Conservation (phyloP, 2,797 vertebrate species). For the Hippopotamyrus pictus region DNA sequence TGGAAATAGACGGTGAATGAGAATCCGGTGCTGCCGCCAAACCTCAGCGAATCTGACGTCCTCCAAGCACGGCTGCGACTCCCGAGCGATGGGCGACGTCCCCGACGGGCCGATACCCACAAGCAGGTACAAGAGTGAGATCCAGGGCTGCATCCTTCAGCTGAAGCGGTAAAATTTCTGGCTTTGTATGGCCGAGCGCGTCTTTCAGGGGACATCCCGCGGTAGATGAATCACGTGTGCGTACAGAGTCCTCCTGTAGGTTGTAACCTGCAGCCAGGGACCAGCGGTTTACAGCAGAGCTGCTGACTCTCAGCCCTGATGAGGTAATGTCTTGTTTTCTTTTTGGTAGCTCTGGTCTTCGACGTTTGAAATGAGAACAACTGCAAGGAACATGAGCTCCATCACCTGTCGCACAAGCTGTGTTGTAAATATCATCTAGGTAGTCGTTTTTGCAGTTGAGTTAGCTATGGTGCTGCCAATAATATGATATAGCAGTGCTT, state of each 20-base stretch:
- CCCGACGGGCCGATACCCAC: conserved; percentile 33
- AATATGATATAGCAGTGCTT: not conserved
- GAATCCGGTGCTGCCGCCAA: conserved; percentile 28
- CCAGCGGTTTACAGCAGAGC: conserved; percentile 44
- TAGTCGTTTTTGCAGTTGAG: not conserved
- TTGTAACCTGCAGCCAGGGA: not conserved
- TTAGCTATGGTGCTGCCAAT: not conserved
- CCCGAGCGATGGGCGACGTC: conserved; percentile 40
- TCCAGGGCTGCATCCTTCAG: conserved; percentile 40
- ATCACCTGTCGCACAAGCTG: not conserved
- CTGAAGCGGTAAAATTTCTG: conserved; percentile 22
- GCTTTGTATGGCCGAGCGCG: conserved; percentile 38
- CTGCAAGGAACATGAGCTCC: not conserved
- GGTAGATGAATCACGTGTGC: conserved; percentile 37
- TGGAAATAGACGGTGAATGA: not conserved
- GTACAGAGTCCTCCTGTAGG: conserved; percentile 13
- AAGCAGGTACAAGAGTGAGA: conserved; percentile 37
- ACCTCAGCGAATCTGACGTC: conserved; percentile 53
- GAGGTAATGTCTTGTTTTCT: conserved; percentile 42
- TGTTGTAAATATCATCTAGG: not conserved
- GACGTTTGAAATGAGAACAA: not conserved
- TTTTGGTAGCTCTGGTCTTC: not conserved
- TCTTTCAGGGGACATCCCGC: conserved; percentile 20
- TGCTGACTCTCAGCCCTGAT: conserved; percentile 20
- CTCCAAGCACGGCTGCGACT: conserved; percentile 33